phyloP scores from a whole-genome alignment of 1,140 invertebrate species.

The Drosophila carrolli region DNA sequence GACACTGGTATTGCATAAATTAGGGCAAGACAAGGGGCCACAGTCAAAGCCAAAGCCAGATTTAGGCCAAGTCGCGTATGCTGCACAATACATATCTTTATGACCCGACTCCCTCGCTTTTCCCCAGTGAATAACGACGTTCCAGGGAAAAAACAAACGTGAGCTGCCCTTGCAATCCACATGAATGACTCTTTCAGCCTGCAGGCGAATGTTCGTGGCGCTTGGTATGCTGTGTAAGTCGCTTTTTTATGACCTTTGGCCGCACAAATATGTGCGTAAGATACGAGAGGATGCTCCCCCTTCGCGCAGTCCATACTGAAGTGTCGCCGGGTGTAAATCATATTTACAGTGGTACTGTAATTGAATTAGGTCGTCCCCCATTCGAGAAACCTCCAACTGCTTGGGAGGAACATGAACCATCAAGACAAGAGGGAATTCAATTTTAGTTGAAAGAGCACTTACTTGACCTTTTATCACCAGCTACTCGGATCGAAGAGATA shows the following conservation, averaged over 20 bases:
- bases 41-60: constrained; percentile 38
- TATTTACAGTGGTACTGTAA: constrained; percentile 77
- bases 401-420: not conserved
- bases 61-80: constrained; percentile 48
- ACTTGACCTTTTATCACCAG: constrained; percentile 29
- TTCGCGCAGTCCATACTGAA: constrained; percentile 13
- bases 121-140: constrained; percentile 31
- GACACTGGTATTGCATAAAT: constrained; percentile 49
- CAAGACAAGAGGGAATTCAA: constrained; percentile 52
- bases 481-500: not conserved
- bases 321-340: constrained; percentile 66
- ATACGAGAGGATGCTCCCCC: constrained; percentile 34
- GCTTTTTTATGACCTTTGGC: constrained; percentile 69
- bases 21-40: constrained; percentile 4
- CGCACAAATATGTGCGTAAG: constrained; percentile 67
- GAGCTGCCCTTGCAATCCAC: constrained; percentile 42
- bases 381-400: not conserved
- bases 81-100: constrained; percentile 55
- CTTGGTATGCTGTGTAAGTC: constrained; percentile 47
- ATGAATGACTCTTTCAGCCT: constrained; percentile 27
- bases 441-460: constrained; percentile 48
- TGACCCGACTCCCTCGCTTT: constrained; percentile 18
- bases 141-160: constrained; percentile 22
- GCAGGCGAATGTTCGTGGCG: constrained; percentile 4
- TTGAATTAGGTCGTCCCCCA: constrained; percentile 60